These are phyloP conservation scores for Micromussa lordhowensis DNA, from an alignment of 92 coral and sea anemone species.

Conservation along the genomic window DNA sequence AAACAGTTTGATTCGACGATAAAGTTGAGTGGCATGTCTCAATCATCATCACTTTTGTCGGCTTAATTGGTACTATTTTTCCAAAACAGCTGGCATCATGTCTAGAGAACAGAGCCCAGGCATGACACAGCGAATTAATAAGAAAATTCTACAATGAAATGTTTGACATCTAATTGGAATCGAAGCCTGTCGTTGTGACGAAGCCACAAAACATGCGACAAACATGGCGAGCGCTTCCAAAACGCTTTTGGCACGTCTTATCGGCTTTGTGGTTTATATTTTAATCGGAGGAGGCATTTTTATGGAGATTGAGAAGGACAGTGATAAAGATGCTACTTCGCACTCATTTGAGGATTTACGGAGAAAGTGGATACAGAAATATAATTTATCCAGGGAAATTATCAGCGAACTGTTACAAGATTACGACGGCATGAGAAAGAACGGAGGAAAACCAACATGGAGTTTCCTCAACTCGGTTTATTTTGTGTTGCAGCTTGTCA, in stretches of 20 bases:
- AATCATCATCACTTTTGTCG: not conserved
- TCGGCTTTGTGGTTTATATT: conserved; percentile 5
- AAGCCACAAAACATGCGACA: not conserved
- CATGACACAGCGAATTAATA: not conserved
- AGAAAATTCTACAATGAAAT: no score
- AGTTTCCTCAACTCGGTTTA: conserved; percentile 13
- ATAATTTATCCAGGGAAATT: conserved; percentile 15
- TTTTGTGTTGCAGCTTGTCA: conserved; percentile 35
- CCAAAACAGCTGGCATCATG: not conserved
- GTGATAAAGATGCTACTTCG: not conserved
- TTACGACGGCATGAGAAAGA: not conserved
- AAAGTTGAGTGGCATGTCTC: not conserved
- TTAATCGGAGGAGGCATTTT: conserved; percentile 33
- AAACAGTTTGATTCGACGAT: not conserved
- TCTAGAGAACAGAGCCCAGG: not conserved
- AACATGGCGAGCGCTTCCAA: not conserved
- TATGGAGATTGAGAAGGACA: conserved; percentile 34
- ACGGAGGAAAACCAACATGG: conserved; percentile 22
- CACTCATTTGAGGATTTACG: not conserved
- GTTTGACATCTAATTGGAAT: not conserved
- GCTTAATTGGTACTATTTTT: not conserved
- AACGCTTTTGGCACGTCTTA: not conserved
- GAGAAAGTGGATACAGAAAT: not conserved
- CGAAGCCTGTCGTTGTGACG: not conserved
- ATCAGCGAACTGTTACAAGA: conserved; percentile 18